These are phyloP conservation scores for Echinops telfairi DNA, from an alignment of 2,113 vertebrate species.

Conservation along the genomic window DNA sequence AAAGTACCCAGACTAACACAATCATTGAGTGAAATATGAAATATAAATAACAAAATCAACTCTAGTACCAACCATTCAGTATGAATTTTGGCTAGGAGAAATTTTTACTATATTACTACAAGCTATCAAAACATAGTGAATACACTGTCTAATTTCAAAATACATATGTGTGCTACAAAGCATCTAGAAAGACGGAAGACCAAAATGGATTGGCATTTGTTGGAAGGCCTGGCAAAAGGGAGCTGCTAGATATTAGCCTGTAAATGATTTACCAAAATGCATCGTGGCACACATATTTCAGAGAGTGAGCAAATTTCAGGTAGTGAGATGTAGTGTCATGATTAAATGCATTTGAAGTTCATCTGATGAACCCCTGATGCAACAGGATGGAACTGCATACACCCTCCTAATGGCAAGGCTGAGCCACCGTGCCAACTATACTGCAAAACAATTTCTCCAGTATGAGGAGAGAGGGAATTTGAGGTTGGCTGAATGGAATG, in stretches of 20 bases:
- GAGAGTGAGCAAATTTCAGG: neutral
- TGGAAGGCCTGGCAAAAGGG: too few species aligned
- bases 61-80: neutral
- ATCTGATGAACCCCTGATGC: neutral
- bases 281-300: neutral
- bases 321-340: neutral
- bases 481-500: constrained; percentile 77
- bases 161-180: neutral
- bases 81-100: constrained; percentile 29
- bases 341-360: neutral
- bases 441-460: constrained; percentile 62
- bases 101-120: neutral
- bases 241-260: neutral
- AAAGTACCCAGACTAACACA: too few species aligned
- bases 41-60: neutral
- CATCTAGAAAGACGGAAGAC: neutral
- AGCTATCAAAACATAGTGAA: neutral
- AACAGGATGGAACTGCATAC: neutral
- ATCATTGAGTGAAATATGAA: neutral
- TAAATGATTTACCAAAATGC: neutral
- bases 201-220: neutral
- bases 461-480: constrained; percentile 67
- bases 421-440: neutral
- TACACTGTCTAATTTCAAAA: neutral
- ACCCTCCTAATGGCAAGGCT: neutral